Base-by-base conservation (phyloP, 2,113 vertebrate genomes). In the Casuarius casuarius region DNA sequence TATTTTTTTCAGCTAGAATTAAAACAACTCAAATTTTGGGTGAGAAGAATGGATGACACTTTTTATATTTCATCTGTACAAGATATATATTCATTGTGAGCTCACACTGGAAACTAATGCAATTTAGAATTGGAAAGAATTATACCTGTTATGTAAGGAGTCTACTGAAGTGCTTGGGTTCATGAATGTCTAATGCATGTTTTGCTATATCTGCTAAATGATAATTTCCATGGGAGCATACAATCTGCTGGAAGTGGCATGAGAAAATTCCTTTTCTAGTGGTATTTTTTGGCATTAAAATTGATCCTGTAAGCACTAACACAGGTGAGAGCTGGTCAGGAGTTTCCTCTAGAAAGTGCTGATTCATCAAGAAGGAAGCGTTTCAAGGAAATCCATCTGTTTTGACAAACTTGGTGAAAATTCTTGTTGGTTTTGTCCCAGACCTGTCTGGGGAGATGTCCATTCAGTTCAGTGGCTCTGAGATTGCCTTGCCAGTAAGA, bases 361-460 rank as follows among this genome's bases (percentile, higher is more conserved):
- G 31, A 61, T 72, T 82, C 10, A 52, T 56, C 12, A 52, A 75
- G 42, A 74, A 52, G 21, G 0, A 9, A 42, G 0, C 13, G 6
- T 66, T 91, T 65, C 17, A 59, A 82, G 52, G 25, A 75, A 82
- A 51, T 31, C 26, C 5, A 19, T 23, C 12, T 42, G 1, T 93
- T 90, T 78, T 48, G 35, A 40, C 33, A 89, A 85, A 38, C 22
- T 10, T n/a, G 9, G 13, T 38, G n/a, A 89, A 31, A 78, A 54
- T 1, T 62, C 22, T 11, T 8, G 10, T 7, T 44, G 14, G 4
- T 71, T 89, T 84, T 67, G 17, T 17, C 10, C 2, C 0, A 2
- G 14, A 3, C 6, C 29, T 66, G 8, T 52, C 9, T 35, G 52
- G 46, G 8, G 20, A n/a, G 10, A n/a, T 62, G 61, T 20, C 2